Percentiles rank a stretch among this genome's conserved stretches.
Evolutionary conservation across 2,888 invertebrate genomes (phyloP).

Genomic region (Orthosia cruda): DNA sequence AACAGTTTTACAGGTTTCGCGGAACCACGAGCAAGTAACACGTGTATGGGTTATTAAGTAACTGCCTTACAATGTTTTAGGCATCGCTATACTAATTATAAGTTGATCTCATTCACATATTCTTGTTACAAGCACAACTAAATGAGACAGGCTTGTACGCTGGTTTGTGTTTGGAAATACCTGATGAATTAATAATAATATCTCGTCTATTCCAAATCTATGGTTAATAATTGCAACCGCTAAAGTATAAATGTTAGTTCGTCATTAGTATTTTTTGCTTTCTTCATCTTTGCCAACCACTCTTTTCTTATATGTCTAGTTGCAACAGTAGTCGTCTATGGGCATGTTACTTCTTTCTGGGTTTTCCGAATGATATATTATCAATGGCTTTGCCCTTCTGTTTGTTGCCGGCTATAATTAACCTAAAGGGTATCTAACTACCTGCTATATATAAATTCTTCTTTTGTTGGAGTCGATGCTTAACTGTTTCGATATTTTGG

Average conservation of each 20-base stretch:
- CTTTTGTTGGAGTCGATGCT: too few relatives aligned
- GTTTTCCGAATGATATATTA: too few relatives aligned
- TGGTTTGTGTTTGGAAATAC: neutral
- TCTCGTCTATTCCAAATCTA: too few relatives aligned
- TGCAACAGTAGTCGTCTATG: neutral
- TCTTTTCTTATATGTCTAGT: neutral
- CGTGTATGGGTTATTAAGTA: slow-evolving; percentile 14
- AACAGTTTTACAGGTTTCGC: slow-evolving; percentile 44
- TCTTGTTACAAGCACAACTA: neutral
- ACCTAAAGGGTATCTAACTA: too few relatives aligned
- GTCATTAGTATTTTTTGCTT: neutral
- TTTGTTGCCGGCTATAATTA: neutral
- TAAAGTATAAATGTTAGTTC: neutral
- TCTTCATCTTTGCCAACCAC: neutral
- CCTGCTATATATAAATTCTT: too few relatives aligned
- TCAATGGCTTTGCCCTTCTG: too few relatives aligned
- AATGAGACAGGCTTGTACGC: neutral
- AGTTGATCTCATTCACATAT: neutral
- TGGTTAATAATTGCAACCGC: too few relatives aligned
- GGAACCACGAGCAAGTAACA: slow-evolving; percentile 39
- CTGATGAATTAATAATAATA: too few relatives aligned
- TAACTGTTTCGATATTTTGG: neutral
- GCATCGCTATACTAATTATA: slow-evolving; percentile 26
- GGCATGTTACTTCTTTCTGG: neutral
- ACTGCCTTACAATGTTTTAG: slow-evolving; percentile 24